Conservation (phyloP, 2,113 vertebrate genomes). For the Microcebus murinus region DNA sequence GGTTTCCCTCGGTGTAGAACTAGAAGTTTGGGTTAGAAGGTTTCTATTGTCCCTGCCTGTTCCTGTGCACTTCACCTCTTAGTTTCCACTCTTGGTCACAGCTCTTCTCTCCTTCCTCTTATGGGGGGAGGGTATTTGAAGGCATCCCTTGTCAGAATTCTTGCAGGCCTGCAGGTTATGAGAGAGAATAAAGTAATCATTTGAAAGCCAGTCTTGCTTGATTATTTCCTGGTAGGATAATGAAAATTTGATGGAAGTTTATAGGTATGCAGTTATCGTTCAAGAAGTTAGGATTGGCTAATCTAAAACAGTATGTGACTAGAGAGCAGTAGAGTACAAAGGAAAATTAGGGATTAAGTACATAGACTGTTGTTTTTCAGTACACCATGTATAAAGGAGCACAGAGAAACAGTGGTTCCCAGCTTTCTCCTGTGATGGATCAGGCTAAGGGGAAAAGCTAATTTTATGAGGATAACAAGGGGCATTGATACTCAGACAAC, state of each 20-base stretch:
- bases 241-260: not conserved
- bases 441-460: not conserved
- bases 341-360: not conserved
- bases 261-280: not conserved
- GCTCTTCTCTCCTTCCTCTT: not conserved
- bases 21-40: not conserved
- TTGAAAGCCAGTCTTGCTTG: not conserved
- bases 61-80: too few species aligned
- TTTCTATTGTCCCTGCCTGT: not conserved
- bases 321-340: not conserved
- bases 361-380: not conserved
- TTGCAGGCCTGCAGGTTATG: not conserved
- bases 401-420: not conserved
- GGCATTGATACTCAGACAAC: fast-evolving
- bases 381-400: not conserved
- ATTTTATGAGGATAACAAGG: not conserved
- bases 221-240: not conserved
- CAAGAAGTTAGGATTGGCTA: not conserved
- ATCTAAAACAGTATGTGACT: not conserved
- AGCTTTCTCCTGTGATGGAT: not conserved
- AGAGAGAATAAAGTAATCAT: not conserved
- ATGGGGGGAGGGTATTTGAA: not conserved
- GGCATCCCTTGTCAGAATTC: not conserved
- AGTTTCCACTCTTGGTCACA: not conserved
- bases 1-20: not conserved